Conservation (phyloP, 2,888 invertebrate species). For the Rhaphigaster nebulosa region DNA sequence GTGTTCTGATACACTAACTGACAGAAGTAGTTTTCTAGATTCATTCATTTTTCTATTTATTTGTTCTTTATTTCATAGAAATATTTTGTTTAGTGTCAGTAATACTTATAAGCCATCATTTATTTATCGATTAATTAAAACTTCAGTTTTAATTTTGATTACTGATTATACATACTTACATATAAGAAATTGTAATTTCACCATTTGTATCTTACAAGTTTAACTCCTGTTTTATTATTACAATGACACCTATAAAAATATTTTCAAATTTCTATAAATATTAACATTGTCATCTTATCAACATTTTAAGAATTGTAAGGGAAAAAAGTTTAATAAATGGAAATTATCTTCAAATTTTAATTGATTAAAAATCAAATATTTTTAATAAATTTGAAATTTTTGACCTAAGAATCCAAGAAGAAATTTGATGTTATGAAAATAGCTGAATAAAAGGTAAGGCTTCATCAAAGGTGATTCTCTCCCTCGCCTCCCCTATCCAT, state of each 20-base stretch:
- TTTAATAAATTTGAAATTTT: not conserved
- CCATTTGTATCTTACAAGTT: not conserved
- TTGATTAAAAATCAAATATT: not conserved
- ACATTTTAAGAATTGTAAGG: not conserved
- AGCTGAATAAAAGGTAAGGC: not conserved
- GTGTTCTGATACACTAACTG: not conserved
- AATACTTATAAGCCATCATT: too few relatives aligned
- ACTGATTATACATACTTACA: not conserved
- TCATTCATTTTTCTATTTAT: not conserved
- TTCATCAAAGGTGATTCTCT: not conserved
- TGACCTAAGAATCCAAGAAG: not conserved
- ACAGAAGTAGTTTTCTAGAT: not conserved
- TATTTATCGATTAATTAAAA: not conserved
- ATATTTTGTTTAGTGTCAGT: too few relatives aligned
- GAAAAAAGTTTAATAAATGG: not conserved
- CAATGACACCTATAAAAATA: not conserved
- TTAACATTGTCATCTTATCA: not conserved
- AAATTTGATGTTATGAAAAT: not conserved
- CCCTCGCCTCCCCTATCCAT: too few relatives aligned
- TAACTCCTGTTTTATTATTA: not conserved
- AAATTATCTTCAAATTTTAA: not conserved
- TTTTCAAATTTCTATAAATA: not conserved
- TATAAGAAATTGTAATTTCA: not conserved
- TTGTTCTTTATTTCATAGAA: not conserved
- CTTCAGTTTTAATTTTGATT: not conserved